A percentile compares a stretch with the other conserved stretches of the same genome.
phyloP scores from a whole-genome alignment of 2,113 vertebrate species.

The Ovibos moschatus region DNA sequence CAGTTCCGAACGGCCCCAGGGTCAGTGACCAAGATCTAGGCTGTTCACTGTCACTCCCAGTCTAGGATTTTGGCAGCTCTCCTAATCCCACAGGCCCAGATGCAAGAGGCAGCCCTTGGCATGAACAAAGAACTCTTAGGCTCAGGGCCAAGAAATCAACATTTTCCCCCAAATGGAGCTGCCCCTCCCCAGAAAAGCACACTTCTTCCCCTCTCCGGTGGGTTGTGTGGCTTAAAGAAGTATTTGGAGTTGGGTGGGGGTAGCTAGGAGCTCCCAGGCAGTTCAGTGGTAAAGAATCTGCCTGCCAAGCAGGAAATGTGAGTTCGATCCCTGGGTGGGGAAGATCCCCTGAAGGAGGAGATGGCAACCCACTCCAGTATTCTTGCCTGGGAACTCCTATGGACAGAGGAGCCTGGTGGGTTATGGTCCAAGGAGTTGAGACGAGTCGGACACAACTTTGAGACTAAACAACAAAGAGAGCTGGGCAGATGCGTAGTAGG shows the following conservation, averaged over 20 bases:
- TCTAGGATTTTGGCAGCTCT: not conserved
- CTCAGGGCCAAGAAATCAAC: constrained; percentile 21
- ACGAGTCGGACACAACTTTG: not conserved
- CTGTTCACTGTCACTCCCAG: not conserved
- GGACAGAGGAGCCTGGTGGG: not conserved
- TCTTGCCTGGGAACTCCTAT: not conserved
- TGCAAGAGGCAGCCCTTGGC: constrained; percentile 33
- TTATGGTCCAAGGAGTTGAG: not conserved
- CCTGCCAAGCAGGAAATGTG: not conserved
- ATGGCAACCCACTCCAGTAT: not conserved
- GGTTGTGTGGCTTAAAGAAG: not conserved
- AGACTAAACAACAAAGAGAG: not conserved
- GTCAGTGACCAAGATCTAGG: not conserved
- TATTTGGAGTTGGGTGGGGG: not conserved
- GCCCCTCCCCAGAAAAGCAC: not conserved
- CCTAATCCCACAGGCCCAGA: not conserved
- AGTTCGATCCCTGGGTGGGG: not conserved
- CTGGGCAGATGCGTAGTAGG: not conserved
- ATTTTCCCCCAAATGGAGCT: constrained; percentile 54
- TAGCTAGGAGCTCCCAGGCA: not conserved
- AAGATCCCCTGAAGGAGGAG: not conserved
- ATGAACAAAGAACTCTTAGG: not conserved
- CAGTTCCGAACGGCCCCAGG: not conserved
- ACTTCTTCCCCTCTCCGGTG: not conserved
- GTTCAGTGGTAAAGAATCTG: not conserved